Base-by-base conservation (phyloP, 64 coral and sea anemone genomes). In the Actinia equina region DNA sequence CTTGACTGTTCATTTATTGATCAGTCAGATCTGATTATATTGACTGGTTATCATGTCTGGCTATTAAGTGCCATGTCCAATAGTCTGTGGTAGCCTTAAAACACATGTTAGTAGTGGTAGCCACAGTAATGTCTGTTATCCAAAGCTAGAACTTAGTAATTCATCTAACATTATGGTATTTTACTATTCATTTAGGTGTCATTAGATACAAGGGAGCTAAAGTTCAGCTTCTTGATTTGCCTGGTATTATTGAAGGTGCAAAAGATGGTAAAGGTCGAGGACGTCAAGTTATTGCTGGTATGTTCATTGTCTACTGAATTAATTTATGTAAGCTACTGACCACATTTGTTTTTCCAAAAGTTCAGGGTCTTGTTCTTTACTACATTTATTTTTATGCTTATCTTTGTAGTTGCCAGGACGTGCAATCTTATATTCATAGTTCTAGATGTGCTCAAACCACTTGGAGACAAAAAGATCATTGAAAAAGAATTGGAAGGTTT, bases 231-330 rank as follows among this genome's bases (percentile, higher is more conserved):
- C 88, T 99, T 77, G 97, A 99, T 77, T 82, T 99, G 17, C 97
- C 97, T 37, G 97, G 97, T 27, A 99, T 99, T 71, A 99, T 99
- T 86, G 97, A 99, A 85, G 97, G 97, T 27, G 97, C 97, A 30
- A 99, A 99, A 67, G 97, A 99, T 86, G 97, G 97, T 59, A 99
- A 99, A 90, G 97, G 97, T 60, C 86, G 97, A 77, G 97, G 97
- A 77, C 87, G 97, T 25, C 97, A 99, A 77, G 97, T 99, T 19
- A 99, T 99, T 84, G 97, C 97, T 81, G 97, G 97, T 99, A 79
- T 57, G 55, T 57, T 57, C 46, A 57, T 57, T 57, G 15, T 57
- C 6, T 57, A 57, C 10, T 57, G 2, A 57, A 54, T 54, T 12
- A 54, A 12, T 12, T 54, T 54, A 12, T 54, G 6, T 54, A 12